These are phyloP conservation scores for Chiridota heheva DNA, from an alignment of 35 echinoderm and acorn worm species.

Conservation along the genomic window DNA sequence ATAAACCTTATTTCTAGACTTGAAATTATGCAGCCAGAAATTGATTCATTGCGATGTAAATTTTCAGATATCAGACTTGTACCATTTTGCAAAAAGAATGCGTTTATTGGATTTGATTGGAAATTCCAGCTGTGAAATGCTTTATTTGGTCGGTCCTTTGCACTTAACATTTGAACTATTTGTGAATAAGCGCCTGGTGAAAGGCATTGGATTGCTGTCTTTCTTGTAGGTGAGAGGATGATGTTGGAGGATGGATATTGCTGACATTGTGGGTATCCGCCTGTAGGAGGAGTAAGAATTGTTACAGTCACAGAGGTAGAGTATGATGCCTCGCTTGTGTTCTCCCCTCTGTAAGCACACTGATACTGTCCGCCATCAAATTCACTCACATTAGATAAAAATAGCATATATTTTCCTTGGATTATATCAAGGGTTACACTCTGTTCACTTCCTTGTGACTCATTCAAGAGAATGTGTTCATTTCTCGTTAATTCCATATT, in stretches of 20 bases:
- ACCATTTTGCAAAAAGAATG: constrained; percentile 31
- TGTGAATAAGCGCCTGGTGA: constrained; percentile 7
- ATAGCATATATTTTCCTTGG: neutral
- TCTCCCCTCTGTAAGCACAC: constrained; percentile 2
- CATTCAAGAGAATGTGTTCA: constrained; percentile 11
- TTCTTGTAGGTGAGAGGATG: constrained; percentile 15
- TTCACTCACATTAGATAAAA: neutral
- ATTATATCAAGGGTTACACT: neutral
- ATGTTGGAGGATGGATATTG: constrained; percentile 6
- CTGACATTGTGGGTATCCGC: constrained; percentile 14
- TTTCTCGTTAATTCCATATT: constrained; percentile 33
- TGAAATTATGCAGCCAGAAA: too few relatives aligned
- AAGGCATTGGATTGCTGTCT: neutral
- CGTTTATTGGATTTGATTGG: too few relatives aligned
- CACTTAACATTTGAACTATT: constrained; percentile 12
- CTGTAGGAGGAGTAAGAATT: constrained; percentile 15
- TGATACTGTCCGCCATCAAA: constrained; percentile 19
- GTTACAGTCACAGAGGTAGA: constrained; percentile 4
- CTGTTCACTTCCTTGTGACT: constrained; percentile 3
- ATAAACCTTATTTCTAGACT: too few relatives aligned
- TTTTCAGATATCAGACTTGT: constrained; percentile 20
- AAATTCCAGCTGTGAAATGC: too few relatives aligned
- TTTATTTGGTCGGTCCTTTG: too few relatives aligned
- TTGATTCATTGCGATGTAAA: too few relatives aligned
- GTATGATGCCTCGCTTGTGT: neutral